Conservation (phyloP, 2,113 vertebrate genomes). For the Gorsachius goisagi region DNA sequence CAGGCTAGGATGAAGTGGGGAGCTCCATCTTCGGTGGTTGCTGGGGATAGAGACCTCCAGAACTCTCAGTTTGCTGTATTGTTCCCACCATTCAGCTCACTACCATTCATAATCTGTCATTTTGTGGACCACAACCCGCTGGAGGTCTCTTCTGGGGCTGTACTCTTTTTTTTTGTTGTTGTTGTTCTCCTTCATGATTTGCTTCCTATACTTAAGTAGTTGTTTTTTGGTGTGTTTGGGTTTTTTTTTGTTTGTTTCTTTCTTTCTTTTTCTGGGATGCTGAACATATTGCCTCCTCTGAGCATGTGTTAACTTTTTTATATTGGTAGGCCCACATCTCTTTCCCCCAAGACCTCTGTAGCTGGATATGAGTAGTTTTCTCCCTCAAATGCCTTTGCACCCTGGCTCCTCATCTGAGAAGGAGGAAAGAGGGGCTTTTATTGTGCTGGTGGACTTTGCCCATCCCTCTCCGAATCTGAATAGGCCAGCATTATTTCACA, state of each 20-base stretch:
- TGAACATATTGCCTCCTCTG: background rate
- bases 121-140: rapidly evolving
- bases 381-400: background rate
- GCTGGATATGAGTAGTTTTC: background rate
- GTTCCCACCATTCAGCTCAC: background rate
- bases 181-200: background rate
- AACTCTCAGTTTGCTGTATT: background rate
- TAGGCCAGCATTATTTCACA: slow-evolving; percentile 54
- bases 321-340: background rate
- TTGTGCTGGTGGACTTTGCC: slow-evolving; percentile 20
- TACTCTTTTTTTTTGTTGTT: too few species aligned
- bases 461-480: slow-evolving; percentile 23
- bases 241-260: background rate
- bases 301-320: rapidly evolving
- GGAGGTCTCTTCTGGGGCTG: background rate
- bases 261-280: background rate
- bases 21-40: background rate
- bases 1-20: background rate
- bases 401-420: background rate
- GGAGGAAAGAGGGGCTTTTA: background rate
- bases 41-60: background rate
- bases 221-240: background rate
- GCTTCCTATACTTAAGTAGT: background rate
- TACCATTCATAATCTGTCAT: background rate
- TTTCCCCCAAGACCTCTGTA: background rate